These are phyloP conservation scores for Zaprionus tsacasi DNA, from an alignment of 1,140 invertebrate genomes.

Conservation along the genomic window DNA sequence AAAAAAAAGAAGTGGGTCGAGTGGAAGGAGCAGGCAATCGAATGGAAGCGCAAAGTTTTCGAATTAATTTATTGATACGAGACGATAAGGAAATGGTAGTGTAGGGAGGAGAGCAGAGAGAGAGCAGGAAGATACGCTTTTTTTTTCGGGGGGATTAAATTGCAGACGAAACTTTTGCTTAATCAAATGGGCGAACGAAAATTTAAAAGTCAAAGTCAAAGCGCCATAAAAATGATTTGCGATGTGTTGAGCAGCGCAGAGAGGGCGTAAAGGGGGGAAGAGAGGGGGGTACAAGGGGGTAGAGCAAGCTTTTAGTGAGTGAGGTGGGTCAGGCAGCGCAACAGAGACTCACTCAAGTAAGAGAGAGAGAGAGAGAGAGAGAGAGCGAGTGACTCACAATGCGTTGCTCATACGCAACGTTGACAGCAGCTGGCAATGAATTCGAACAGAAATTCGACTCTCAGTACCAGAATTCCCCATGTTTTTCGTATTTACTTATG, in stretches of 20 bases:
- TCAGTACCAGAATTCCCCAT: conserved; percentile 9
- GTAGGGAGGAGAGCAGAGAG: not conserved
- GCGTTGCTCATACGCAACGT: conserved; percentile 63
- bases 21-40: conserved; percentile 41
- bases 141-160: conserved; percentile 11
- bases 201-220: conserved; percentile 51
- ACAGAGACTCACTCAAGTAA: not conserved
- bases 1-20: conserved; percentile 14
- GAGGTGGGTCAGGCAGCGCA: conserved; percentile 6
- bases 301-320: not conserved
- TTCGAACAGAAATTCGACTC: conserved; percentile 1
- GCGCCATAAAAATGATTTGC: conserved; percentile 49
- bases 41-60: conserved; percentile 77
- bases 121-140: not conserved
- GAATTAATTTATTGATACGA: conserved; percentile 82
- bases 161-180: conserved; percentile 28
- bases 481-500: conserved; percentile 47
- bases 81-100: conserved; percentile 57
- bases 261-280: not conserved
- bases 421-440: conserved; percentile 33
- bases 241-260: conserved; percentile 15
- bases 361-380: not conserved
- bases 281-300: not conserved
- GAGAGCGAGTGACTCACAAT: conserved; percentile 39
- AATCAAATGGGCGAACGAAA: conserved; percentile 38